phyloP scores from a whole-genome alignment of 2,888 invertebrate genomes.

The Brachypterus glaber region DNA sequence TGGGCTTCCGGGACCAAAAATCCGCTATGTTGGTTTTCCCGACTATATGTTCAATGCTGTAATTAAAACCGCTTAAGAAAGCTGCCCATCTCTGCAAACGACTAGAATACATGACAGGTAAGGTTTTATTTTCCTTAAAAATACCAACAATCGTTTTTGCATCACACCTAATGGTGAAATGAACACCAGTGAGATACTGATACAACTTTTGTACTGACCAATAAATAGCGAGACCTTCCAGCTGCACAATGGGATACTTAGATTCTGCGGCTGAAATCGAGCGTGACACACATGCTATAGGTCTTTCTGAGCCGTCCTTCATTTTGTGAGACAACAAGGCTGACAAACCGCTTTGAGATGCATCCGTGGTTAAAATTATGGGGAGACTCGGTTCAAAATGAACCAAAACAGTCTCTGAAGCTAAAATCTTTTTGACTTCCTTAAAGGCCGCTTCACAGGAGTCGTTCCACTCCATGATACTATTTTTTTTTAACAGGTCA shows the following conservation, averaged over 20 bases:
- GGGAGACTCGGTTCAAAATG: not conserved
- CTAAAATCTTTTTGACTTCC: conserved; percentile 18
- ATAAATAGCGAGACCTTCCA: not conserved
- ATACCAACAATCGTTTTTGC: not conserved
- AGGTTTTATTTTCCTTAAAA: conserved; percentile 1
- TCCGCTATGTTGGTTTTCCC: not conserved
- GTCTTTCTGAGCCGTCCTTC: not conserved
- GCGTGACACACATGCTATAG: not conserved
- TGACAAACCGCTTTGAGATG: not conserved
- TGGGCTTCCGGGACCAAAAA: not conserved
- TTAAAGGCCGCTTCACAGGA: conserved; percentile 25
- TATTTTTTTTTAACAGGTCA: conserved; percentile 18
- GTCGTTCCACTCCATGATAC: conserved; percentile 21
- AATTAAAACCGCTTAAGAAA: too few species aligned
- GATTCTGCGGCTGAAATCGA: not conserved
- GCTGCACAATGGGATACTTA: not conserved
- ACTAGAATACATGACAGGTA: not conserved
- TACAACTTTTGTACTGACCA: not conserved
- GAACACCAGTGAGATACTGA: not conserved
- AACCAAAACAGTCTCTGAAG: conserved; percentile 3
- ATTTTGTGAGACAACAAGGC: not conserved
- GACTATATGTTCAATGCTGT: not conserved
- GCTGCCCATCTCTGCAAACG: not conserved
- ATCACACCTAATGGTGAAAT: not conserved
- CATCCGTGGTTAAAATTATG: not conserved